phyloP scores from a whole-genome alignment of 2,797 vertebrate genomes.

The Megaceryle alcyon region DNA sequence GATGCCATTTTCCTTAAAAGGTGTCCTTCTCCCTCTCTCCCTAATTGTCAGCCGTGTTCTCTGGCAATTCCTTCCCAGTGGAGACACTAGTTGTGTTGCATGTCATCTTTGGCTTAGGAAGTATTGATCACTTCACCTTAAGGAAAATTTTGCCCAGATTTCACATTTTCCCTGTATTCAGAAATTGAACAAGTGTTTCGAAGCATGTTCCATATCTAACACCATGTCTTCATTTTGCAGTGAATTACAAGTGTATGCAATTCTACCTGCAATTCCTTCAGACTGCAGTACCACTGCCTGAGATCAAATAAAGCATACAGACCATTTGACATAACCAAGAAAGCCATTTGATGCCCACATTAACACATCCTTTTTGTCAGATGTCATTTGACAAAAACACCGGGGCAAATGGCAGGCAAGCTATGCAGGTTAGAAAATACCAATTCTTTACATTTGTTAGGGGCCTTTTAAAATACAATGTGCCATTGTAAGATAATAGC shows the following conservation, averaged over 20 bases:
- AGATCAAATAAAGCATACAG: not conserved
- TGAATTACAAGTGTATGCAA: not conserved
- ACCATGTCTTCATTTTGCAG: not conserved
- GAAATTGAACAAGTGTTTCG: not conserved
- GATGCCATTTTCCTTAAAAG: not conserved
- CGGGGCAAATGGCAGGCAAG: not conserved
- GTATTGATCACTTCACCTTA: not conserved
- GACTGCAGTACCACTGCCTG: not conserved
- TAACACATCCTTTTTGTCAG: not conserved
- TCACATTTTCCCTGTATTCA: not conserved
- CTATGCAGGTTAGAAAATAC: not conserved
- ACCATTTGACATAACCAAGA: not conserved
- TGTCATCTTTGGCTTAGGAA: not conserved
- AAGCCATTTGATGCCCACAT: not conserved
- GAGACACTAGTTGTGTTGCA: not conserved
- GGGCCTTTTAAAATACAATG: slow-evolving; percentile 7
- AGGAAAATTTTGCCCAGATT: not conserved
- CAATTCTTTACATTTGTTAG: not conserved
- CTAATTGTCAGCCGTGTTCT: not conserved
- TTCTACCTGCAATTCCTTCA: not conserved
- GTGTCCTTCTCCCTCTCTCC: not conserved
- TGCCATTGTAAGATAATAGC: slow-evolving; percentile 23
- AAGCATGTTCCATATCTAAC: not conserved
- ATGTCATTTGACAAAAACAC: not conserved
- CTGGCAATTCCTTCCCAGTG: not conserved